Evolutionary conservation across 92 coral and sea anemone species (phyloP).

Genomic region (Phenganax subtilis): DNA sequence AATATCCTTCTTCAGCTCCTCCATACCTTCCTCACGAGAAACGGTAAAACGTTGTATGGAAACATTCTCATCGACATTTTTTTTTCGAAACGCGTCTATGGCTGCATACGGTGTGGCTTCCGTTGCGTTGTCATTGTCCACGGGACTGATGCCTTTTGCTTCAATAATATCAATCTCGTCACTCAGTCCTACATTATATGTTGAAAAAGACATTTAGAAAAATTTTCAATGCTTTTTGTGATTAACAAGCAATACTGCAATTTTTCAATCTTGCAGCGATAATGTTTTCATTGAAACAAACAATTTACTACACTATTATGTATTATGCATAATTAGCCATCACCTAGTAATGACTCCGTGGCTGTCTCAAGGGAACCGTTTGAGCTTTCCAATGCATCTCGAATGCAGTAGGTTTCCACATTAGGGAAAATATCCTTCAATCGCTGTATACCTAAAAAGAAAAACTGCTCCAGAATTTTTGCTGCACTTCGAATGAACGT

Average conservation of each 20-base stretch:
- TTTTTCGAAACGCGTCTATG: not conserved
- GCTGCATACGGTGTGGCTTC: not conserved
- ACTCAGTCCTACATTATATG: not conserved
- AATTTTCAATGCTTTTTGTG: too few relatives aligned
- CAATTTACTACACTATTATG: too few relatives aligned
- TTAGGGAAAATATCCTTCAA: not conserved
- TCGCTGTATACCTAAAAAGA: not conserved
- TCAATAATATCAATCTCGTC: not conserved
- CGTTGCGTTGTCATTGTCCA: not conserved
- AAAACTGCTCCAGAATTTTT: not conserved
- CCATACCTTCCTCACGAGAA: conserved; percentile 4
- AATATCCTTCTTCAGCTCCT: conserved; percentile 7
- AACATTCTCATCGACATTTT: not conserved
- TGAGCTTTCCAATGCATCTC: not conserved
- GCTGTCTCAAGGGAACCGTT: not conserved
- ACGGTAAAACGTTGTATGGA: not conserved
- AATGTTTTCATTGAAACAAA: too few relatives aligned
- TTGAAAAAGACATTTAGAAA: not conserved
- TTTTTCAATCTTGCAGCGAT: too few relatives aligned
- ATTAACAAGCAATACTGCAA: too few relatives aligned
- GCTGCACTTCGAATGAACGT: too few relatives aligned
- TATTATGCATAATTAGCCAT: too few relatives aligned
- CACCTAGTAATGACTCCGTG: not conserved
- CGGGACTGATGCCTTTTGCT: too few relatives aligned
- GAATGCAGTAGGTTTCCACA: not conserved